Percentiles rank a stretch among this genome's conserved stretches.
phyloP scores from a whole-genome alignment of 2,797 vertebrate genomes.

The Potorous gilbertii region DNA sequence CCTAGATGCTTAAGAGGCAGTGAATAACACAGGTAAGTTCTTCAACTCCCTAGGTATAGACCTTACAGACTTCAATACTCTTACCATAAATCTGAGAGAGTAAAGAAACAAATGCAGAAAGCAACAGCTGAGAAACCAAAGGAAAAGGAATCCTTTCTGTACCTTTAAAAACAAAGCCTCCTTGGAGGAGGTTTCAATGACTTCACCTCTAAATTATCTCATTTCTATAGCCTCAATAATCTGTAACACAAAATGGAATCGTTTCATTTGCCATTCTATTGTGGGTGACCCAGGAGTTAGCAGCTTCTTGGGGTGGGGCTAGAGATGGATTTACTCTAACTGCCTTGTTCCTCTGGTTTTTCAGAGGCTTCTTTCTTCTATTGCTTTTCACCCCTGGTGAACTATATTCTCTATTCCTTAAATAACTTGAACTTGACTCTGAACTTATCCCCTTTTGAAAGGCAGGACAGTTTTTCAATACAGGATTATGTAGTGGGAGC shows the following conservation, averaged over 20 bases:
- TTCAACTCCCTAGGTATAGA: background rate
- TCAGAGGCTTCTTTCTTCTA: background rate
- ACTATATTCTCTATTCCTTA: background rate
- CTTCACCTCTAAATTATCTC: background rate
- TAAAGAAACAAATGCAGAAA: background rate
- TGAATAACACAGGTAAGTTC: background rate
- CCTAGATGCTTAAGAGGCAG: background rate
- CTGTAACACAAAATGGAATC: background rate
- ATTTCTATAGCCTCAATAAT: background rate
- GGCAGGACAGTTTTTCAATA: background rate
- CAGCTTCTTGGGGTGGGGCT: background rate
- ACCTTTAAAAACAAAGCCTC: background rate
- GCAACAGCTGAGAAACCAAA: background rate
- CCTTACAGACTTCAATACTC: background rate
- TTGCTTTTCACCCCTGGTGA: background rate
- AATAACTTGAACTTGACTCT: background rate
- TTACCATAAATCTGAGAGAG: background rate
- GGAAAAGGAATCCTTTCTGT: background rate
- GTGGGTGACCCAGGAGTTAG: background rate
- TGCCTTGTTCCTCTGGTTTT: background rate
- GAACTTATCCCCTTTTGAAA: background rate
- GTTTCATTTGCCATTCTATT: background rate
- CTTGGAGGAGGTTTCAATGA: background rate
- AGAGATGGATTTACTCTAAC: background rate
- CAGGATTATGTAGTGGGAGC: background rate